A percentile compares a stretch with the other conserved stretches of the same genome.
Evolutionary conservation across 2,888 invertebrate genomes (phyloP).

Genomic region (Exephanes ischioxanthus): DNA sequence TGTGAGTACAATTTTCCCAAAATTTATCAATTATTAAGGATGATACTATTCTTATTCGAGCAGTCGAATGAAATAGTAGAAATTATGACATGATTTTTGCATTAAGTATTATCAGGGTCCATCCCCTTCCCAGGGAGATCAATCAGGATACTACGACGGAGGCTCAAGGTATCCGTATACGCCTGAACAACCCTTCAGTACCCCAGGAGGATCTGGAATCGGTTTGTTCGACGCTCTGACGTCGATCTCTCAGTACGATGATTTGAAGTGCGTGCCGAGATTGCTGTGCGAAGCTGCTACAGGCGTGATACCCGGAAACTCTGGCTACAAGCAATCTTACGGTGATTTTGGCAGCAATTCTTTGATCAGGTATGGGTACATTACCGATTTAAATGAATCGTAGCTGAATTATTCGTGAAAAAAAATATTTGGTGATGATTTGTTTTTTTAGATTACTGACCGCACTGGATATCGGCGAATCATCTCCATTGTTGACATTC

Average conservation of each 20-base stretch:
- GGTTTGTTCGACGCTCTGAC: conserved; percentile 85
- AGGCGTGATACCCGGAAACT: conserved; percentile 78
- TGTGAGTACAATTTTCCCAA: conserved; percentile 23
- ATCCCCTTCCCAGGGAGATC: conserved; percentile 28
- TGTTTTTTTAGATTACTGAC: conserved; percentile 86
- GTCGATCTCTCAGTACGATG: conserved; percentile 90
- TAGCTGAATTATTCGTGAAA: conserved; percentile 43
- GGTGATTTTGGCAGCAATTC: conserved; percentile 81
- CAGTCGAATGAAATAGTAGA: background rate
- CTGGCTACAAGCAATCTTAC: conserved; percentile 66
- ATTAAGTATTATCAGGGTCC: conserved; percentile 56
- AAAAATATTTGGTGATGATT: background rate
- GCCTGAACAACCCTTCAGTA: conserved; percentile 55
- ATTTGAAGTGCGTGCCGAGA: conserved; percentile 92
- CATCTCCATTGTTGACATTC: conserved; percentile 90
- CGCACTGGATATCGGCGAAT: conserved; percentile 84
- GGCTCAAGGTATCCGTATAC: conserved; percentile 58
- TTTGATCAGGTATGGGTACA: conserved; percentile 86
- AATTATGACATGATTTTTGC: background rate
- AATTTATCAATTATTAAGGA: background rate
- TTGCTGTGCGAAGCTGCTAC: conserved; percentile 91
- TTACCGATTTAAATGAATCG: conserved; percentile 33
- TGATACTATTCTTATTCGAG: background rate
- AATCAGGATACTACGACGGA: conserved; percentile 59
- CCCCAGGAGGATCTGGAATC: conserved; percentile 68